phyloP scores from a whole-genome alignment of 2,797 vertebrate genomes.

The Ficedula albicollis region DNA sequence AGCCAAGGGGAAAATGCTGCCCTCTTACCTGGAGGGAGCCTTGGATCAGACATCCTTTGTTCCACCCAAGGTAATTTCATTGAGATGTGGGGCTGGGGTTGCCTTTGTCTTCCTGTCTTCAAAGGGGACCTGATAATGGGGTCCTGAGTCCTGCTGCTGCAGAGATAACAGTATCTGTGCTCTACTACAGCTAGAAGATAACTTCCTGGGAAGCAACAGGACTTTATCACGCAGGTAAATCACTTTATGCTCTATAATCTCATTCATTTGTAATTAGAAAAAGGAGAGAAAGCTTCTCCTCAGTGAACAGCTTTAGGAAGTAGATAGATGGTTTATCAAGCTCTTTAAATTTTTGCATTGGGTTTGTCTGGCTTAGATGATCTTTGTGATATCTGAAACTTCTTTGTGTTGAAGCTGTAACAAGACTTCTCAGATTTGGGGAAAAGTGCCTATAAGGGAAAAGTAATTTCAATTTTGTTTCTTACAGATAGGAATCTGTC shows the following conservation, averaged over 20 bases:
- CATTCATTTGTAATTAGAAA: background rate
- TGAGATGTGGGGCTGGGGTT: background rate
- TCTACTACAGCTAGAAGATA: background rate
- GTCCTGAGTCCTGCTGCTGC: background rate
- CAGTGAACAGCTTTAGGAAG: background rate
- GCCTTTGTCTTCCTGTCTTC: conserved; percentile 9
- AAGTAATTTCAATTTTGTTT: background rate
- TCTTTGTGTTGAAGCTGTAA: background rate
- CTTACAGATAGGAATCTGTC: background rate
- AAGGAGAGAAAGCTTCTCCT: background rate
- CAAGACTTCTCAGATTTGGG: background rate
- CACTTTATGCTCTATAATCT: background rate
- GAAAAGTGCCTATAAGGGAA: background rate
- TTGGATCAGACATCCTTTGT: background rate
- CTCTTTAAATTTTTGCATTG: background rate
- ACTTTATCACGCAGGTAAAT: conserved; percentile 1
- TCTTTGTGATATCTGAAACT: background rate
- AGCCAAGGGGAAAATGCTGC: background rate
- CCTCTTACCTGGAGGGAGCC: background rate
- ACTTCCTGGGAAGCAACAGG: background rate
- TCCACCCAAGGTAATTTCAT: background rate
- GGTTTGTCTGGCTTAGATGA: background rate
- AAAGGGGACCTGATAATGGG: background rate
- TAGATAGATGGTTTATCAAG: background rate
- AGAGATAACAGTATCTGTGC: background rate